Evolutionary conservation across 1,140 invertebrate genomes (phyloP), one percentile per base, ranked within the genome.

Genomic region (Cardiocondyla obscurior): DNA sequence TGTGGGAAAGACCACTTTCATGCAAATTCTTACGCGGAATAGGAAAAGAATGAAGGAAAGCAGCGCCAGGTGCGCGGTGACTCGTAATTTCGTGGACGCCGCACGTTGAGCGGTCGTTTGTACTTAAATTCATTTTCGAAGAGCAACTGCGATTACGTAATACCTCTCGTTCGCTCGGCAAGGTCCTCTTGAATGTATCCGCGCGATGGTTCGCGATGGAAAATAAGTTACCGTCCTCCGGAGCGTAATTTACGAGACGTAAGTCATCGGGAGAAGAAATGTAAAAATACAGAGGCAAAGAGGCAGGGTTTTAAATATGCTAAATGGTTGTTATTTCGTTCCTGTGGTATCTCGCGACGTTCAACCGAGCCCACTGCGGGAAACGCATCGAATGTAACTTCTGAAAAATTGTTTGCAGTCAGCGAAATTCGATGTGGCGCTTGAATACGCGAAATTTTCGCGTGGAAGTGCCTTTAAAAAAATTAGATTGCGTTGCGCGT

Each of bases 31-130:
- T 28, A 16, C 5, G 44, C 39, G 14, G 36, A 51, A 14, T 28
- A 14, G 22, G 2, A 10, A 14, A 3, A 14, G 42, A 3, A 16
- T 30, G 12, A 42, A 22, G 44, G 25, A 30, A 79, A 33, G n/a
- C 19, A 22, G 30, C 33, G 33, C 46, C 74, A 67, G 62, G 46
- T 79, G 62, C 33, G 49, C 62, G 46, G 69, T 53, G 74, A 69
- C 46, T 30, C 60, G 39, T 33, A 49, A 39, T 53, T 67, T 39
- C 42, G 39, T 16, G 30, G 12, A 33, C 33, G 28, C 33, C 25
- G 25, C 55, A 42, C 22, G 51, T 69, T 36, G 46, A 72, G 33
- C 67, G 10, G 19, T 19, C 22, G 46, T 7, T 14, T 6, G 28
- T 22, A 51, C 12, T 12, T 22, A 53, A 57, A 39, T 73, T 33